Evolutionary conservation across 2,113 vertebrate species (phyloP).

Genomic region (Uropsilus gracilis): DNA sequence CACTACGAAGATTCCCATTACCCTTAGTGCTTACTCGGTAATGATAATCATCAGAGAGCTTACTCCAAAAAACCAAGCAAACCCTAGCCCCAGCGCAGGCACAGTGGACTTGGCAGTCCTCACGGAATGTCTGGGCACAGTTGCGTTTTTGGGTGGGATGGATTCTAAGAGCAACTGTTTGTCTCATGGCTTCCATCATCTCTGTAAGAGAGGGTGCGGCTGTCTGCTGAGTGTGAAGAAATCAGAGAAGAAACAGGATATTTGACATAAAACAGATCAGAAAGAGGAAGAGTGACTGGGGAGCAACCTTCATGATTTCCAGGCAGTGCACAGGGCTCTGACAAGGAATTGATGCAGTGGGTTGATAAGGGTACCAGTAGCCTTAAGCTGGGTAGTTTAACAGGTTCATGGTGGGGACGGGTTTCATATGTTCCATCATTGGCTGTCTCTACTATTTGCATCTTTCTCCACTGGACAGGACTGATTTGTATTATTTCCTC

Average conservation of each 20-base stretch:
- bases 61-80: not conserved
- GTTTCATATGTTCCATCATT: too few relatives aligned
- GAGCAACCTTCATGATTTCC: not conserved
- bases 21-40: not conserved
- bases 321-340: not conserved
- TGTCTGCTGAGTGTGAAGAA: slow-evolving; percentile 19
- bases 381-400: not conserved
- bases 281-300: not conserved
- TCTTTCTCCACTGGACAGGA: too few relatives aligned
- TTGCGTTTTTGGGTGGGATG: slow-evolving; percentile 55
- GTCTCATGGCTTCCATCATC: not conserved
- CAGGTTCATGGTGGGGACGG: too few relatives aligned
- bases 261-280: not conserved
- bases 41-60: not conserved
- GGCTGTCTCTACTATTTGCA: too few relatives aligned
- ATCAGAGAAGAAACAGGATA: slow-evolving; percentile 9
- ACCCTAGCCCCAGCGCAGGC: not conserved
- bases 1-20: not conserved
- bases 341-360: not conserved
- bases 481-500: too few relatives aligned
- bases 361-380: not conserved
- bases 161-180: not conserved
- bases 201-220: slow-evolving; percentile 23
- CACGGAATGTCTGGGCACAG: not conserved
- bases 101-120: not conserved